These are phyloP conservation scores for Pangasianodon hypophthalmus DNA, from an alignment of 2,113 vertebrate genomes.

Conservation along the genomic window DNA sequence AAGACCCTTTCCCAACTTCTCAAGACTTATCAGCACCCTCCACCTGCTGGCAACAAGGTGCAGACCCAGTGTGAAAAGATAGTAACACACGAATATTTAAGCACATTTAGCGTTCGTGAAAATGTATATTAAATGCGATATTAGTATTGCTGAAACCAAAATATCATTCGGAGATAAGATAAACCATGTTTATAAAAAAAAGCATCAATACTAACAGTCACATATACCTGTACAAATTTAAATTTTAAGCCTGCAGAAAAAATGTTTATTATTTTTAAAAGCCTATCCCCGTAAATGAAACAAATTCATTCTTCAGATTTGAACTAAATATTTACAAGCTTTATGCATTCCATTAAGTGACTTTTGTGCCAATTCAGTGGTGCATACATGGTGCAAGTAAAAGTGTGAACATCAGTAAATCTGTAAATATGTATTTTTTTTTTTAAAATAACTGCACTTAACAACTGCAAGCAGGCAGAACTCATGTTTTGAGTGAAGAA, in stretches of 20 bases:
- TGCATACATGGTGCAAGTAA: background rate
- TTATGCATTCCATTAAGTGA: background rate
- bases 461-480: background rate
- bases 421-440: background rate
- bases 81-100: background rate
- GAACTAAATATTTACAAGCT: background rate
- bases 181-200: background rate
- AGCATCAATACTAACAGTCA: background rate
- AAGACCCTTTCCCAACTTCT: constrained; percentile 93
- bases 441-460: background rate
- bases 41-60: constrained; percentile 90
- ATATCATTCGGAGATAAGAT: background rate
- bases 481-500: background rate
- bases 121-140: background rate
- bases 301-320: background rate
- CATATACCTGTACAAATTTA: background rate
- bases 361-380: background rate
- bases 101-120: background rate
- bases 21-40: constrained; percentile 93
- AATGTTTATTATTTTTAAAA: background rate
- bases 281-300: background rate
- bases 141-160: background rate
- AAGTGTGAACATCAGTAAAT: background rate
- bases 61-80: constrained; percentile 16
- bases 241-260: background rate